Conservation (phyloP, 2,797 vertebrate species). For the Clarias laeviceps region DNA sequence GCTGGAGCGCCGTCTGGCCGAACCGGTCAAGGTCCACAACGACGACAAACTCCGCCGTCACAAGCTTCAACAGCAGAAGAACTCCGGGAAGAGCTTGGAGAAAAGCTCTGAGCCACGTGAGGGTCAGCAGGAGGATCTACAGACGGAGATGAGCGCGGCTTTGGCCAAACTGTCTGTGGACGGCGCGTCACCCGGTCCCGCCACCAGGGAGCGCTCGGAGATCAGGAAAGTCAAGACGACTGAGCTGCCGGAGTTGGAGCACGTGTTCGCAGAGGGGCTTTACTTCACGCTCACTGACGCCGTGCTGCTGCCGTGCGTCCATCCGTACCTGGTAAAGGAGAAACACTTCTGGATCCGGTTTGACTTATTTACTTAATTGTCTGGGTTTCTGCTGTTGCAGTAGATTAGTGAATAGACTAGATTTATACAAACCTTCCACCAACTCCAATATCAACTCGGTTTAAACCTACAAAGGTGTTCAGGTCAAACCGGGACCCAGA, state of each 20-base stretch:
- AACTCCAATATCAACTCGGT: too few relatives aligned
- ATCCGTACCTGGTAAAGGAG: slow-evolving; percentile 89
- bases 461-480: too few relatives aligned
- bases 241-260: slow-evolving; percentile 87
- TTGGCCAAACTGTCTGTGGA: slow-evolving; percentile 81
- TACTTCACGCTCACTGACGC: slow-evolving; percentile 95
- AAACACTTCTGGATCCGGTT: background rate
- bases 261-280: slow-evolving; percentile 93
- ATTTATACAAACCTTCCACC: background rate
- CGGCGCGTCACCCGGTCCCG: slow-evolving; percentile 65
- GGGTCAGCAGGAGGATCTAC: background rate
- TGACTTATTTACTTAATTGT: background rate
- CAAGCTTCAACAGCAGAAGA: slow-evolving; percentile 85
- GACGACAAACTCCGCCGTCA: slow-evolving; percentile 95
- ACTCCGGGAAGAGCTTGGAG: slow-evolving; percentile 50
- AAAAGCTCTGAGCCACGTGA: slow-evolving; percentile 47
- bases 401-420: background rate
- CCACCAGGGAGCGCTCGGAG: slow-evolving; percentile 79
- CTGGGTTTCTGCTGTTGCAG: background rate
- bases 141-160: slow-evolving; percentile 79
- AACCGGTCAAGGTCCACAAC: slow-evolving; percentile 94
- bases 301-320: slow-evolving; percentile 90
- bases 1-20: slow-evolving; percentile 85
- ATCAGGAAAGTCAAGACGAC: slow-evolving; percentile 88
- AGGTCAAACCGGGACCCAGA: too few relatives aligned